Evolutionary conservation across 2,888 invertebrate genomes (phyloP).

Genomic region (Teinopalpus imperialis): DNA sequence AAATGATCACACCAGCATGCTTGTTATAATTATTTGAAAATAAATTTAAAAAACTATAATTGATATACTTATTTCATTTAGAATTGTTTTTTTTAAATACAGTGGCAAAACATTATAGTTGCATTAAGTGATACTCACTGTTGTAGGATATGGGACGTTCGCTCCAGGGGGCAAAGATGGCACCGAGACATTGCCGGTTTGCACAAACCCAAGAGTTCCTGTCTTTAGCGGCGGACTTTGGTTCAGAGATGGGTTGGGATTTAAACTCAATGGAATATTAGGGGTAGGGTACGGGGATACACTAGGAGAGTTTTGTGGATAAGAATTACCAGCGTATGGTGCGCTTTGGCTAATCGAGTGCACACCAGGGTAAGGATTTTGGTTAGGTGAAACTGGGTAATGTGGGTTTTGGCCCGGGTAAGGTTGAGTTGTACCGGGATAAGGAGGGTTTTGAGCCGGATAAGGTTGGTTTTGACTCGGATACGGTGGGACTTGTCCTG

Average conservation of each 20-base stretch:
- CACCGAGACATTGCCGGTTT: slow-evolving; percentile 26
- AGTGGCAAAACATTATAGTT: too few relatives aligned
- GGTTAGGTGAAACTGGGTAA: slow-evolving; percentile 25
- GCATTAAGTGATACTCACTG: too few relatives aligned
- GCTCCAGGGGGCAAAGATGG: slow-evolving; percentile 44
- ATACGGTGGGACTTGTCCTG: slow-evolving; percentile 36
- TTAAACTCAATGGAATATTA: not conserved
- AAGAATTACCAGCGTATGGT: slow-evolving; percentile 33
- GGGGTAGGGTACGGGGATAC: not conserved
- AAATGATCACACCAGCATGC: too few relatives aligned
- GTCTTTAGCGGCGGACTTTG: slow-evolving; percentile 35
- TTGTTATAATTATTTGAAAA: too few relatives aligned
- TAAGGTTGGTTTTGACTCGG: slow-evolving; percentile 32
- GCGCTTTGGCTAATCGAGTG: slow-evolving; percentile 22
- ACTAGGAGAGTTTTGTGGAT: slow-evolving; percentile 30
- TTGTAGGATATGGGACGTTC: slow-evolving; percentile 45
- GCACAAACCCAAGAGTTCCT: slow-evolving; percentile 43
- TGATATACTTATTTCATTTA: too few relatives aligned
- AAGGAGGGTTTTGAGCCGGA: slow-evolving; percentile 33
- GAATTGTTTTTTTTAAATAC: too few relatives aligned
- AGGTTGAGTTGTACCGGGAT: slow-evolving; percentile 32
- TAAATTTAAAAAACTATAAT: too few relatives aligned
- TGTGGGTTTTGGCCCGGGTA: slow-evolving; percentile 32
- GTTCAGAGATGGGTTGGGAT: slow-evolving; percentile 19
- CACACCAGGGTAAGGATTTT: not conserved